Evolutionary conservation across 2,797 vertebrate genomes (phyloP).

Genomic region (Mus minutoides): DNA sequence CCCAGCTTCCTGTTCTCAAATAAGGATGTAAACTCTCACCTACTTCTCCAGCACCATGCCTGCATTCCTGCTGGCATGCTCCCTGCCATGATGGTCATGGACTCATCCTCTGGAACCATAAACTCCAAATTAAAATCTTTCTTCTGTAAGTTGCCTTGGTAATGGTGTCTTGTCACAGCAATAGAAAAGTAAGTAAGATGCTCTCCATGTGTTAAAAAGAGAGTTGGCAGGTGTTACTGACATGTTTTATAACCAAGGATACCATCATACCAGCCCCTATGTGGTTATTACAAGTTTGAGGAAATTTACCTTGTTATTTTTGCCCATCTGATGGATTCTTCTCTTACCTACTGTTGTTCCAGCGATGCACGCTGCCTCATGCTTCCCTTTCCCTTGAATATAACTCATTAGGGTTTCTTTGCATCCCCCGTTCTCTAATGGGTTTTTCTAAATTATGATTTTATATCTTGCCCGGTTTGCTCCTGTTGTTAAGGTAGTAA

Average conservation of each 20-base stretch:
- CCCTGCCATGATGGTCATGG: background rate
- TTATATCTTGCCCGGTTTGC: slow-evolving; percentile 22
- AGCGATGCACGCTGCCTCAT: background rate
- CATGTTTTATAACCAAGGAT: slow-evolving; percentile 11
- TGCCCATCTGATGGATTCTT: background rate
- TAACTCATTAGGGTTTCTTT: slow-evolving; percentile 24
- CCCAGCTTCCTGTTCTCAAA: background rate
- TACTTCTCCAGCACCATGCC: background rate
- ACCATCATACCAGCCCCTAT: background rate
- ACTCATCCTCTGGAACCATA: background rate
- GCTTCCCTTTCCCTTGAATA: slow-evolving; percentile 1
- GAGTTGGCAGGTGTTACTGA: background rate
- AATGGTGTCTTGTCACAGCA: background rate
- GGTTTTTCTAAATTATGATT: slow-evolving; percentile 30
- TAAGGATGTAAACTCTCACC: background rate
- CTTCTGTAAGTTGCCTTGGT: background rate
- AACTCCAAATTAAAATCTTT: background rate
- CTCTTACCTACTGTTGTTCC: background rate
- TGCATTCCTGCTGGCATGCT: background rate
- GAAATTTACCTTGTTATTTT: background rate
- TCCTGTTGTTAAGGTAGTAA: slow-evolving; percentile 19
- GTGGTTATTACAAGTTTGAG: background rate
- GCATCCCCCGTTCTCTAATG: background rate
- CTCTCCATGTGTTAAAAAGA: background rate
- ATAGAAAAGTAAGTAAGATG: background rate